Evolutionary conservation across 2,113 vertebrate species (phyloP).

Genomic region (Macaca nemestrina): DNA sequence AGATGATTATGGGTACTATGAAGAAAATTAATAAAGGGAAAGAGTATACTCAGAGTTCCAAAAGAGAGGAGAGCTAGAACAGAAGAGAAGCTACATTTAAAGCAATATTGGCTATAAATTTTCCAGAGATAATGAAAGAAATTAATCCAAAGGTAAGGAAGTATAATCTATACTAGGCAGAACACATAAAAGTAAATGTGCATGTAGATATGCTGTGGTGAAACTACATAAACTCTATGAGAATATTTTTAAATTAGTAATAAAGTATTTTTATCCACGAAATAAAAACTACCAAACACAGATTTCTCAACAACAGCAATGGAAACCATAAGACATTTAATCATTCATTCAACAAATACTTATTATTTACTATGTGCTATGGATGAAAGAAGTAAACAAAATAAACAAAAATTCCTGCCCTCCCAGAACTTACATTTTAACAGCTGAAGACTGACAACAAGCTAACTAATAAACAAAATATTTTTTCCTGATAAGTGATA

Average conservation of each 20-base stretch:
- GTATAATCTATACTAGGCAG: not conserved
- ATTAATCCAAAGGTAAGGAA: not conserved
- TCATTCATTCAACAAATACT: not conserved
- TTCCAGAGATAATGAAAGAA: not conserved
- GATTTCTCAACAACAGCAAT: not conserved
- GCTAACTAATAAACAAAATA: not conserved
- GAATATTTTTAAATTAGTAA: not conserved
- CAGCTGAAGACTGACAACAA: not conserved
- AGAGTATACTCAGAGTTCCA: not conserved
- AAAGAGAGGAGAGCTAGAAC: not conserved
- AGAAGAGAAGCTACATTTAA: not conserved
- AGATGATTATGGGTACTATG: not conserved
- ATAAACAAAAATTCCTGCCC: not conserved
- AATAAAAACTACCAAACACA: not conserved
- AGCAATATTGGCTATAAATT: not conserved
- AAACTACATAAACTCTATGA: not conserved
- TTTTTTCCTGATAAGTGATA: not conserved
- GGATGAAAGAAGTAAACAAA: not conserved
- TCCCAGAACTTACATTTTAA: not conserved
- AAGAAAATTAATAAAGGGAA: not conserved
- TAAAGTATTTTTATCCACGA: not conserved
- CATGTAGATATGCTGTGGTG: not conserved
- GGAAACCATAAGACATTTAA: not conserved
- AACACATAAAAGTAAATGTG: not conserved
- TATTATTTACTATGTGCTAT: not conserved